Conservation (phyloP, 64 coral and sea anemone species). For the Anthopleura sola region DNA sequence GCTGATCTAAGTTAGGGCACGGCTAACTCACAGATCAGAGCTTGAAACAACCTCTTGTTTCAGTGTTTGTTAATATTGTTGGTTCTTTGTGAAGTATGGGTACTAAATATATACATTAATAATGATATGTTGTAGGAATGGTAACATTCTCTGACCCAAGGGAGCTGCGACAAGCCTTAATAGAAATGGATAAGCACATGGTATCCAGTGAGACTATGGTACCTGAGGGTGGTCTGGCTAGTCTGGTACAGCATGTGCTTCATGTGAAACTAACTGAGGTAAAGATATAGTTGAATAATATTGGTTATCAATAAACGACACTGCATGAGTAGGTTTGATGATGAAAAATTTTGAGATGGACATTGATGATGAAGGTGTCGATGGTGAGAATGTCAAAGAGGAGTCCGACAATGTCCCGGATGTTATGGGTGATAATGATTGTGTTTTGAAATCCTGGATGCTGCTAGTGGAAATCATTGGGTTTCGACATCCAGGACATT, state of each 20-base stretch:
- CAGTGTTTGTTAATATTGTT: no score
- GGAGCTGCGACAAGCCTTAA: conserved; percentile 71
- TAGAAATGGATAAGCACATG: conserved; percentile 92
- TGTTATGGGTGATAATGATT: no score
- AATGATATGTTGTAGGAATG: conserved; percentile 41
- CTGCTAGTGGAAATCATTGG: no score
- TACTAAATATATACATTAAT: no score
- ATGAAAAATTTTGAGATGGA: neutral
- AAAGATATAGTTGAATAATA: no score
- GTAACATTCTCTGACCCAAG: conserved; percentile 82
- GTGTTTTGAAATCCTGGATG: no score
- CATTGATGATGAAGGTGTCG: neutral
- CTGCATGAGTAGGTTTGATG: neutral
- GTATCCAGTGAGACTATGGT: conserved; percentile 83
- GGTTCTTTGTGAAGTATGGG: neutral
- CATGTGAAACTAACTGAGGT: conserved; percentile 88
- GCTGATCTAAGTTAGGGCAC: no score
- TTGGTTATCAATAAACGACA: neutral
- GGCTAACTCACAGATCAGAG: no score
- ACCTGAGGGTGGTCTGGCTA: conserved; percentile 82
- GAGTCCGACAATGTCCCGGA: no score
- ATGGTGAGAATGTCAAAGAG: no score
- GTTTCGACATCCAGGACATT: no score
- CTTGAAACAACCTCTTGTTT: no score
- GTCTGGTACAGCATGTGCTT: conserved; percentile 79